These are phyloP conservation scores for Urocitellus parryii DNA, from an alignment of 2,113 vertebrate genomes.

Conservation along the genomic window DNA sequence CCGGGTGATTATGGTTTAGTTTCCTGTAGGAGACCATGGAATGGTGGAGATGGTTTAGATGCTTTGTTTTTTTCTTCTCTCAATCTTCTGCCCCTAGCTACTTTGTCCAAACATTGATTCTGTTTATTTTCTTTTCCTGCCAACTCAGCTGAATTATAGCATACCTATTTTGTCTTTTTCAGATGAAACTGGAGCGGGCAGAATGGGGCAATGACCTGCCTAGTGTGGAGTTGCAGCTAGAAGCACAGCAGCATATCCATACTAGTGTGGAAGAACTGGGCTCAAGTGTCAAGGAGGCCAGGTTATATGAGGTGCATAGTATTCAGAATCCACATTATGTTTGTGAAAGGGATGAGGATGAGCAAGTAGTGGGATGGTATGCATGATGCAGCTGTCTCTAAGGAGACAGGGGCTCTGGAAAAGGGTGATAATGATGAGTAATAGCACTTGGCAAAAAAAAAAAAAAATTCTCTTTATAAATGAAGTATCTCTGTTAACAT, in stretches of 20 bases:
- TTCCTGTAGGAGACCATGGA: not conserved
- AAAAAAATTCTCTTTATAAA: not conserved
- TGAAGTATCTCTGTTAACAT: conserved; percentile 31
- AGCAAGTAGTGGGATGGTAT: not conserved
- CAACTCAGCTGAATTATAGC: not conserved
- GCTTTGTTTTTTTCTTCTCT: not conserved
- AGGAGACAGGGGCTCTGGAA: not conserved
- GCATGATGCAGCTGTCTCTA: no score
- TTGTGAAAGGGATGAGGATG: not conserved
- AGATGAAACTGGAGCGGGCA: conserved; percentile 94
- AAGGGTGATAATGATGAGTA: not conserved
- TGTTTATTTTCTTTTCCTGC: conserved; percentile 21
- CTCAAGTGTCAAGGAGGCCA: conserved; percentile 94
- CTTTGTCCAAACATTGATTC: not conserved
- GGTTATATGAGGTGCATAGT: conserved; percentile 91
- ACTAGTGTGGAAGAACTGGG: conserved; percentile 93
- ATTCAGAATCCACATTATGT: not conserved
- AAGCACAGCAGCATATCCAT: conserved; percentile 93
- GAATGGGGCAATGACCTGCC: conserved; percentile 98
- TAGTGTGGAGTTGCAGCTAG: conserved; percentile 94
- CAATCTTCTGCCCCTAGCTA: not conserved
- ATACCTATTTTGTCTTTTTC: not conserved
- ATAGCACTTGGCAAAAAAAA: not conserved
- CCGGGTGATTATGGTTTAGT: not conserved
- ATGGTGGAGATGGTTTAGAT: not conserved